Evolutionary conservation across 2,888 invertebrate species (phyloP).

Genomic region (Cephus pygmeus): DNA sequence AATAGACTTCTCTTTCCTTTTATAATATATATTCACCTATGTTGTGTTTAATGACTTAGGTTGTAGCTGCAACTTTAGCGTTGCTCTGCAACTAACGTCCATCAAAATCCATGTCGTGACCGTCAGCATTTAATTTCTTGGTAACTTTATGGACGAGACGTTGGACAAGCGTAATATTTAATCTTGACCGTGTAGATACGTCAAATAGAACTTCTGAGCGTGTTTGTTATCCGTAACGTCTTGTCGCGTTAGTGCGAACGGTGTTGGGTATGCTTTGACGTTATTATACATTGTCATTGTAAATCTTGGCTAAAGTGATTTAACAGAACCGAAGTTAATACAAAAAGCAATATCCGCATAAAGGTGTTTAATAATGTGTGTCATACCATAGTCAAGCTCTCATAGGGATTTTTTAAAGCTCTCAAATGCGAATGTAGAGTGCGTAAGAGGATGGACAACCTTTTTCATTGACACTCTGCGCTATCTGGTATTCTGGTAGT

Average conservation of each 20-base stretch:
- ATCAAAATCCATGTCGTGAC: neutral
- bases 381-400: neutral
- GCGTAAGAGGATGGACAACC: neutral
- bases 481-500: neutral
- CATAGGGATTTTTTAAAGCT: neutral
- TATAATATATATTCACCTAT: neutral
- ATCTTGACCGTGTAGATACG: neutral
- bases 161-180: neutral
- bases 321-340: neutral
- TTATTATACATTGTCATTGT: neutral
- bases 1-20: neutral
- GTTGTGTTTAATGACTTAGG: neutral
- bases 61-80: neutral
- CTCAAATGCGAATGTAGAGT: neutral
- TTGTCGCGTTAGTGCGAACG: neutral
- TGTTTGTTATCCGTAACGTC: neutral
- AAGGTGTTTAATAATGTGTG: neutral
- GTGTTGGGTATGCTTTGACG: neutral
- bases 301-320: neutral
- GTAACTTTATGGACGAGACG: neutral
- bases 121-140: neutral
- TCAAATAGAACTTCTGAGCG: neutral
- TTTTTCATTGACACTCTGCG: neutral
- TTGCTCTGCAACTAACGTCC: neutral
- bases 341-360: neutral